Percentiles rank a stretch among this genome's conserved stretches.
These are phyloP conservation scores for Tokudaia muenninki DNA, from an alignment of 2,797 vertebrate genomes.

Conservation along the genomic window DNA sequence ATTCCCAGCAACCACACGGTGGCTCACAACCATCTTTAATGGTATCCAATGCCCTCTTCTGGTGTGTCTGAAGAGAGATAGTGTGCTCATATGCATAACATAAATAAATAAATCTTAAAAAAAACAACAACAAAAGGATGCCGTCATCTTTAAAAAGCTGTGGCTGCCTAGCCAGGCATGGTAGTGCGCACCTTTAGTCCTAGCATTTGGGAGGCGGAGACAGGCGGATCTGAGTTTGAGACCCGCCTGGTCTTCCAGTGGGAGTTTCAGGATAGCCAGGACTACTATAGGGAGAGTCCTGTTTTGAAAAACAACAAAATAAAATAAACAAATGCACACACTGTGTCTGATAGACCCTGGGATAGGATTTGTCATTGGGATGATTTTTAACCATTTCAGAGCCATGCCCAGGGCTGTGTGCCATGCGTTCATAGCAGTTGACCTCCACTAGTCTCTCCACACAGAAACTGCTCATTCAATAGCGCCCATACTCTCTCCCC, in stretches of 20 bases:
- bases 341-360: neutral
- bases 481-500: rapidly evolving
- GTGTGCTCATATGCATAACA: no score
- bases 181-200: neutral
- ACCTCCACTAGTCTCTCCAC: neutral
- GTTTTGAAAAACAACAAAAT: neutral
- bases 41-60: no score
- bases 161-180: rapidly evolving
- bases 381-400: neutral
- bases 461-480: rapidly evolving
- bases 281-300: neutral
- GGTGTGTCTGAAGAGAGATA: no score
- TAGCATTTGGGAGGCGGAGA: no score
- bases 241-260: neutral
- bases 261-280: neutral
- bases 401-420: no score
- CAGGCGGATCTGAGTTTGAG: neutral
- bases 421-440: rapidly evolving
- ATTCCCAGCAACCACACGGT: no score
- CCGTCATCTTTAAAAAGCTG: neutral
- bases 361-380: neutral
- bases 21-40: no score
- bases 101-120: no score
- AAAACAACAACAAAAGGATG: neutral
- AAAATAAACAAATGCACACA: neutral